Evolutionary conservation across 2,113 vertebrate genomes (phyloP).

Genomic region (Tautogolabrus adspersus): DNA sequence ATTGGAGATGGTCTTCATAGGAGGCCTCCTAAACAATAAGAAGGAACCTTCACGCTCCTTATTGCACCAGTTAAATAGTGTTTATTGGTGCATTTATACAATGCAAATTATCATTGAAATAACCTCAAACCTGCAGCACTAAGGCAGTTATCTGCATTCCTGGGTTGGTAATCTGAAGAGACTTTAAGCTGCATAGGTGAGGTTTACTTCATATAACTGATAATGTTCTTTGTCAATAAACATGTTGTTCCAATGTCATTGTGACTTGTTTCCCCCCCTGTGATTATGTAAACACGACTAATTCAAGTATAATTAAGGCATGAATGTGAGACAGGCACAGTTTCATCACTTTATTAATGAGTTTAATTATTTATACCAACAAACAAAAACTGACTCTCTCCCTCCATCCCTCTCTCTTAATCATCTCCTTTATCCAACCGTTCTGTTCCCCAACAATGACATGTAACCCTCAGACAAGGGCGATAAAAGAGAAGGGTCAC

Average conservation of each 20-base stretch:
- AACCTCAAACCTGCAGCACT: too few species aligned
- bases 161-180: not conserved
- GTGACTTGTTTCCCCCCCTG: not conserved
- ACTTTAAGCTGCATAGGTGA: not conserved
- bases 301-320: slow-evolving; percentile 31
- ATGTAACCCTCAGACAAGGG: slow-evolving; percentile 49
- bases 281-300: not conserved
- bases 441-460: slow-evolving; percentile 58
- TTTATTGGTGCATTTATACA: too few species aligned
- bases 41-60: too few species aligned
- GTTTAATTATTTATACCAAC: slow-evolving; percentile 88
- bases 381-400: slow-evolving; percentile 85
- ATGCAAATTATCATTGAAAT: not conserved
- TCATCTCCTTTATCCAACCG: slow-evolving; percentile 73
- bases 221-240: not conserved
- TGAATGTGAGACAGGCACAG: slow-evolving; percentile 56
- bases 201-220: not conserved
- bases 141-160: not conserved
- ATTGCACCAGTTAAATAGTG: not conserved
- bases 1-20: too few species aligned
- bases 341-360: slow-evolving; percentile 88
- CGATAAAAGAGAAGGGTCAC: slow-evolving; percentile 68
- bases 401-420: slow-evolving; percentile 74
- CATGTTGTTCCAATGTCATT: not conserved
- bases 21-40: too few species aligned